phyloP scores from a whole-genome alignment of 1,140 invertebrate genomes.

The Drosophila athabasca region DNA sequence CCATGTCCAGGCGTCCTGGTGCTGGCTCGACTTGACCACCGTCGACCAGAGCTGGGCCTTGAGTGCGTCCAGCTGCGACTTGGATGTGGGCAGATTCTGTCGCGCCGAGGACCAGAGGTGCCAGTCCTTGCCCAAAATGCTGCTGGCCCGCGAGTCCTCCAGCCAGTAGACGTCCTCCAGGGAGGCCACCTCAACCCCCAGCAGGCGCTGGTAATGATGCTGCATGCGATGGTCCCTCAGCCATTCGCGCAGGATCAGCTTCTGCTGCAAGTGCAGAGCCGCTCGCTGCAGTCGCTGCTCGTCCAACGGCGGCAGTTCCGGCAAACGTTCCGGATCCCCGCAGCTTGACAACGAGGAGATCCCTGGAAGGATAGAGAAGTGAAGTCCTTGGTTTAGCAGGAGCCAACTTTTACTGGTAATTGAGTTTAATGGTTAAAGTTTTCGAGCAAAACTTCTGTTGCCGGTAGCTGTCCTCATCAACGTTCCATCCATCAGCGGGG shows the following conservation, averaged over 20 bases:
- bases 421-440: slow-evolving; percentile 70
- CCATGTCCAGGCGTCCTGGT: slow-evolving; percentile 95
- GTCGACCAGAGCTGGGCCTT: slow-evolving; percentile 94
- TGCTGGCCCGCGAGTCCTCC: slow-evolving; percentile 90
- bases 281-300: slow-evolving; percentile 91
- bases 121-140: slow-evolving; percentile 91
- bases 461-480: slow-evolving; percentile 32
- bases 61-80: slow-evolving; percentile 89
- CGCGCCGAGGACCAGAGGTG: slow-evolving; percentile 90
- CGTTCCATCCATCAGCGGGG: slow-evolving; percentile 40
- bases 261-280: slow-evolving; percentile 90
- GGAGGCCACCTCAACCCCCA: slow-evolving; percentile 91
- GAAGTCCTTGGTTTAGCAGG: slow-evolving; percentile 2
- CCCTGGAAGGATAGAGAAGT: slow-evolving; percentile 84
- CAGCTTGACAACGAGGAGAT: slow-evolving; percentile 92
- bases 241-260: slow-evolving; percentile 92
- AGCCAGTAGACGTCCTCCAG: slow-evolving; percentile 95
- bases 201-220: slow-evolving; percentile 90
- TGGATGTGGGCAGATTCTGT: slow-evolving; percentile 91
- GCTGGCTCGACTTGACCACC: slow-evolving; percentile 93
- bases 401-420: slow-evolving; percentile 57
- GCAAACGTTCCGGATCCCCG: slow-evolving; percentile 87
- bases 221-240: slow-evolving; percentile 89
- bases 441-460: slow-evolving; percentile 50
- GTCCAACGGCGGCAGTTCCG: slow-evolving; percentile 91